phyloP scores from a whole-genome alignment of 2,888 invertebrate species.

The Hydraecia micacea region DNA sequence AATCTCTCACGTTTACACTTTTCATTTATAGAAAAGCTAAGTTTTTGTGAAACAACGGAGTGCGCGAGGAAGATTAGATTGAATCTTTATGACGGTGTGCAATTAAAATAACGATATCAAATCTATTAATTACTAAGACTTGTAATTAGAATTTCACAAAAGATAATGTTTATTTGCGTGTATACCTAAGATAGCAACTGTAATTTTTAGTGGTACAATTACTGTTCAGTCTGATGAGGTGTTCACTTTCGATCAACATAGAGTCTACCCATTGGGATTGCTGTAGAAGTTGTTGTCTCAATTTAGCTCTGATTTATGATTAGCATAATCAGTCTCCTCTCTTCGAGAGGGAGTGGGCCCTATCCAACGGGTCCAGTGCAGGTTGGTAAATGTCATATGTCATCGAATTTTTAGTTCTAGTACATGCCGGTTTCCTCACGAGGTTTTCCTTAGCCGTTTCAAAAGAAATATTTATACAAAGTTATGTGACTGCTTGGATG shows the following conservation, averaged over 20 bases:
- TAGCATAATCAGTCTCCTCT: too few species aligned
- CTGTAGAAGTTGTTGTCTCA: too few species aligned
- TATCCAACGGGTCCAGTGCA: too few species aligned
- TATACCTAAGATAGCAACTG: not conserved
- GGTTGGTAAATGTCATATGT: too few species aligned
- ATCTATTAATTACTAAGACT: slow-evolving; percentile 28
- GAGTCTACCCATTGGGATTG: not conserved
- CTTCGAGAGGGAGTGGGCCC: too few species aligned
- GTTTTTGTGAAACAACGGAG: slow-evolving; percentile 10
- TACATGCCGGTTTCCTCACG: too few species aligned
- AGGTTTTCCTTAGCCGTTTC: too few species aligned
- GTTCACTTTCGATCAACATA: not conserved
- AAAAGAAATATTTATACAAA: too few species aligned
- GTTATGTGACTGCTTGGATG: too few species aligned
- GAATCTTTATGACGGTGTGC: slow-evolving; percentile 18
- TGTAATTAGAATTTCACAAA: slow-evolving; percentile 23
- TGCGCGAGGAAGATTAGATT: slow-evolving; percentile 21
- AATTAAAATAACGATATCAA: slow-evolving; percentile 30
- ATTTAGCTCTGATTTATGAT: not conserved
- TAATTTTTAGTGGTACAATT: not conserved
- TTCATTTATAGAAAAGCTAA: slow-evolving; percentile 8
- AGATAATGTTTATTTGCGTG: slow-evolving; percentile 3
- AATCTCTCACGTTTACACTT: slow-evolving; percentile 15
- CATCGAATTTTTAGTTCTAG: too few species aligned
- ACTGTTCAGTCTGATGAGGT: not conserved